Conservation (phyloP, 2,797 vertebrate genomes). For the Centropyge bicolor region DNA sequence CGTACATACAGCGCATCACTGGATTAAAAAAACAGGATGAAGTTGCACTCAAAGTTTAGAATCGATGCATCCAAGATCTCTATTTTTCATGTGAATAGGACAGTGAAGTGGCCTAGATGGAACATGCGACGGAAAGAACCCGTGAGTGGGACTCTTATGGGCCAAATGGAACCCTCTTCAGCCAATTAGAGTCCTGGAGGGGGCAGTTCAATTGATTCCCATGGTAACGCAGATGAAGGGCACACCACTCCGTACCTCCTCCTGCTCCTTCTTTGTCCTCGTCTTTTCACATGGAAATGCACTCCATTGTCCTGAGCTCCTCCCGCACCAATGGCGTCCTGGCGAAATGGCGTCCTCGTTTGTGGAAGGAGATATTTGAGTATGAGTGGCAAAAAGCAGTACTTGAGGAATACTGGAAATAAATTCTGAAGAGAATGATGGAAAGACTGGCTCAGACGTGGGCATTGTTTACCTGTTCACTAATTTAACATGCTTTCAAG, state of each 20-base stretch:
- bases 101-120: slow-evolving; percentile 72
- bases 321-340: slow-evolving; percentile 39
- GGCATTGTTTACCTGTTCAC: slow-evolving; percentile 64
- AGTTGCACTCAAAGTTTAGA: slow-evolving; percentile 50
- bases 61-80: slow-evolving; percentile 52
- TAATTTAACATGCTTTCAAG: slow-evolving; percentile 61
- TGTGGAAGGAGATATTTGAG: slow-evolving; percentile 37
- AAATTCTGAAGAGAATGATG: slow-evolving; percentile 33
- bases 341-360: slow-evolving; percentile 30
- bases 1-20: slow-evolving; percentile 2
- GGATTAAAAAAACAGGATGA: slow-evolving; percentile 19
- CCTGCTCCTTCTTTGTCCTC: slow-evolving; percentile 58
- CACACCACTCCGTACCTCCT: slow-evolving; percentile 67
- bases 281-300: slow-evolving; percentile 80
- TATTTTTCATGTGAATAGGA: slow-evolving; percentile 67
- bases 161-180: slow-evolving; percentile 77
- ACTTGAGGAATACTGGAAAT: slow-evolving; percentile 38
- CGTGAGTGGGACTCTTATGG: slow-evolving; percentile 71
- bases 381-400: slow-evolving; percentile 15
- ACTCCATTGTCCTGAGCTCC: slow-evolving; percentile 60
- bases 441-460: slow-evolving; percentile 2
- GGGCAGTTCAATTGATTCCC: slow-evolving; percentile 74
- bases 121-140: slow-evolving; percentile 61
- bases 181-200: slow-evolving; percentile 73
- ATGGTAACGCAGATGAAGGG: slow-evolving; percentile 81